A percentile compares a stretch with the other conserved stretches of the same genome.
These are phyloP conservation scores for Nomada fabriciana DNA, from an alignment of 2,888 invertebrate species.

Conservation along the genomic window DNA sequence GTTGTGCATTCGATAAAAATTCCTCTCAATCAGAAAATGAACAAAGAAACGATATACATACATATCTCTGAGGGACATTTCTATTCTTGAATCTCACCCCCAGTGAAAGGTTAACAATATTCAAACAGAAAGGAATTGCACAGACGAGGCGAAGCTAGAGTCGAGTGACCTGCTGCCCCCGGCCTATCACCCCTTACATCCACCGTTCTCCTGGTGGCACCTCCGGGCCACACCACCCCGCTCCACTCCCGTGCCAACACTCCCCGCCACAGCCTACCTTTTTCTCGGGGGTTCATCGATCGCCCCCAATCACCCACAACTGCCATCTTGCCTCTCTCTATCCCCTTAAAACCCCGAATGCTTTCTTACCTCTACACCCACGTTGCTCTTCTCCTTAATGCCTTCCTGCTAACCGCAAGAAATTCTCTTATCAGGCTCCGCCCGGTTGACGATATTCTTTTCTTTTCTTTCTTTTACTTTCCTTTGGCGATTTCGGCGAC, in stretches of 20 bases:
- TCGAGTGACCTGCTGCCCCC: constrained; percentile 78
- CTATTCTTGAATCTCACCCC: not conserved
- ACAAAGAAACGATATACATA: too few relatives aligned
- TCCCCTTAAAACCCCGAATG: constrained; percentile 76
- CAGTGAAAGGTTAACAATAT: constrained; percentile 29
- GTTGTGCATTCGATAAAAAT: too few relatives aligned
- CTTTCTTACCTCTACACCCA: constrained; percentile 51
- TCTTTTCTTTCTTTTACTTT: not conserved
- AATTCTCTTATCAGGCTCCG: constrained; percentile 5
- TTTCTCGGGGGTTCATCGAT: constrained; percentile 83
- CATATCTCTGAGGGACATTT: too few relatives aligned
- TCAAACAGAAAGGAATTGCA: constrained; percentile 60
- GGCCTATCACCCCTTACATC: constrained; percentile 68
- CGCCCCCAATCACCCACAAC: constrained; percentile 82
- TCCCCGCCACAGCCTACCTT: constrained; percentile 64
- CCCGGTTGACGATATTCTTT: not conserved
- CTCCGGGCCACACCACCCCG: constrained; percentile 60
- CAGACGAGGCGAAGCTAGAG: constrained; percentile 70
- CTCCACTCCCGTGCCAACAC: constrained; percentile 32
- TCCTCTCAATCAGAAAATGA: too few relatives aligned
- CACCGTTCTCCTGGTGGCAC: constrained; percentile 65
- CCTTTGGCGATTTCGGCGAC: not conserved
- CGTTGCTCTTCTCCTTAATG: constrained; percentile 19
- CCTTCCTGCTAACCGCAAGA: not conserved
- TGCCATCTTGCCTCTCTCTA: constrained; percentile 76